phyloP scores from a whole-genome alignment of 1,140 invertebrate species.

The Drosophila santomea region DNA sequence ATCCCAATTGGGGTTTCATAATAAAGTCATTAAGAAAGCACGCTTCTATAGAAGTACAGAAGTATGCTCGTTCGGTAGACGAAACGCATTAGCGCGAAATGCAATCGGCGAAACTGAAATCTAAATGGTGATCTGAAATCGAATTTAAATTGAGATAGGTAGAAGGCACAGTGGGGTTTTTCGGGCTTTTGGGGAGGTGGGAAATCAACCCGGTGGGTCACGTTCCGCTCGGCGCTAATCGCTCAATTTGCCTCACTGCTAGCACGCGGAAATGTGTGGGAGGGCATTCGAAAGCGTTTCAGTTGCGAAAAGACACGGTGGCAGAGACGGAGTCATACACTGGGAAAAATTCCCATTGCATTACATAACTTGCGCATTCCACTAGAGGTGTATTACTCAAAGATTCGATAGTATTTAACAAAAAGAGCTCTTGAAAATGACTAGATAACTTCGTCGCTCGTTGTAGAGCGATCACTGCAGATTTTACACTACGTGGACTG shows the following conservation, averaged over 20 bases:
- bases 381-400: too few relatives aligned
- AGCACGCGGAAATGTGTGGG: conserved; percentile 74
- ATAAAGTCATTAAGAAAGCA: conserved; percentile 35
- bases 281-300: conserved; percentile 43
- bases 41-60: conserved; percentile 8
- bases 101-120: conserved; percentile 57
- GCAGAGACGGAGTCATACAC: not conserved
- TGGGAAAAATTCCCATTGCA: not conserved
- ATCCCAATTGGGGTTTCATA: conserved; percentile 24
- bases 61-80: conserved; percentile 44
- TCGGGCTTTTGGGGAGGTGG: not conserved
- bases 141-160: conserved; percentile 56
- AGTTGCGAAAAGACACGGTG: conserved; percentile 9
- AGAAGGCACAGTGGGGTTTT: not conserved
- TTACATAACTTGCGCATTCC: not conserved
- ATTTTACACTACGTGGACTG: too few relatives aligned
- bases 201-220: conserved; percentile 46
- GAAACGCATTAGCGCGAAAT: conserved; percentile 71
- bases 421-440: too few relatives aligned
- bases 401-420: too few relatives aligned
- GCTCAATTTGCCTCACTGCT: conserved; percentile 59
- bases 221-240: conserved; percentile 68
- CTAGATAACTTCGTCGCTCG: too few relatives aligned
- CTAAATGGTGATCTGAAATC: conserved; percentile 74
- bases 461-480: too few relatives aligned